Percentiles rank a stretch among this genome's conserved stretches.
These are phyloP conservation scores for Drosophila pectinifera DNA, from an alignment of 1,140 invertebrate species.

Conservation along the genomic window DNA sequence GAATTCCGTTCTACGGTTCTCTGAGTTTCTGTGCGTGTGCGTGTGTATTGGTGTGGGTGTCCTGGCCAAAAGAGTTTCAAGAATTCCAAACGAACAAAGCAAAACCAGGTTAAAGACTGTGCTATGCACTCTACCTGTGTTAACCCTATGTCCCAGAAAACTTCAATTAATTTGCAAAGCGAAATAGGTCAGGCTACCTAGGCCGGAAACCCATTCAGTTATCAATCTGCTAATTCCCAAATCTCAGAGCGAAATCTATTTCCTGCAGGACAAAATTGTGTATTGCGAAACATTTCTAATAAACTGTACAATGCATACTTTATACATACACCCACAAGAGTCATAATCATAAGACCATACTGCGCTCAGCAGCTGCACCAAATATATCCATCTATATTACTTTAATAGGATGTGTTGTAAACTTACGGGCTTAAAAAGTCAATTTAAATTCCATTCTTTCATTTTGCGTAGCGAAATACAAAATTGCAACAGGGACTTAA, in stretches of 20 bases:
- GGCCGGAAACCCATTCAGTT: neutral
- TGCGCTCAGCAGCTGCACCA: too few relatives aligned
- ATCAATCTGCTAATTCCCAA: neutral
- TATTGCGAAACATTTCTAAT: neutral
- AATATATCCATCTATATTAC: too few relatives aligned
- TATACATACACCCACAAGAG: neutral
- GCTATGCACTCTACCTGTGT: slow-evolving; percentile 20
- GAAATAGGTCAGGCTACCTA: neutral
- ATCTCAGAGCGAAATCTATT: too few relatives aligned
- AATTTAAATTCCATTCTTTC: neutral
- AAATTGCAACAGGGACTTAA: neutral
- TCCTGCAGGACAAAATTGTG: too few relatives aligned
- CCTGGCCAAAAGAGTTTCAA: slow-evolving; percentile 22
- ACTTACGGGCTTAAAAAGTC: neutral
- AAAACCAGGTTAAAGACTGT: slow-evolving; percentile 43
- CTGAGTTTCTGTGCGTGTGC: slow-evolving; percentile 1
- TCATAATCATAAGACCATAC: too few relatives aligned
- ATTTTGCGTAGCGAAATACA: too few relatives aligned
- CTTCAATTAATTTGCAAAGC: neutral
- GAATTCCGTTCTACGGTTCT: slow-evolving; percentile 42
- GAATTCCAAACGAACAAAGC: slow-evolving; percentile 31
- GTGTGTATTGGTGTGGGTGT: neutral
- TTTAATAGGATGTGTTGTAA: neutral
- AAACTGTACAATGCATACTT: neutral
- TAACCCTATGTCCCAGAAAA: slow-evolving; percentile 18